Conservation (phyloP, 2,113 vertebrate genomes). For the Upupa epops region DNA sequence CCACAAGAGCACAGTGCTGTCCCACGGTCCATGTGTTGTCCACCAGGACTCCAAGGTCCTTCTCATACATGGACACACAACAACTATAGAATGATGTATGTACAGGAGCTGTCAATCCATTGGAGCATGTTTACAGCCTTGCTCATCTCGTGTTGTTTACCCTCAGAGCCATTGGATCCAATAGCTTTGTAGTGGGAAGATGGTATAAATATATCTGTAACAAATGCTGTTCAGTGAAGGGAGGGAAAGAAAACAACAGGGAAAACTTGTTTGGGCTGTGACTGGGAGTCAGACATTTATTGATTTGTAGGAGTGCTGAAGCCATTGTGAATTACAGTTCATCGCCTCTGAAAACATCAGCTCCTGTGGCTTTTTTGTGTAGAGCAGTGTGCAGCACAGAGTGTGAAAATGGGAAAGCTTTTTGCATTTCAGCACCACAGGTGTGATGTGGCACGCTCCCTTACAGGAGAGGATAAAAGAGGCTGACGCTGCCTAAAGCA, state of each 20-base stretch:
- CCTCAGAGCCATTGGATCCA: neutral
- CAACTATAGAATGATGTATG: neutral
- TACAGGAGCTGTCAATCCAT: neutral
- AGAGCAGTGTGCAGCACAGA: neutral
- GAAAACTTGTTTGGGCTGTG: neutral
- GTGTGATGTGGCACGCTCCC: accelerated
- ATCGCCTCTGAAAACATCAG: neutral
- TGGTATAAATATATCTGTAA: accelerated
- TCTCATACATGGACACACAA: neutral
- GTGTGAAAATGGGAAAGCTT: neutral
- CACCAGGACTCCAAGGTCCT: no score
- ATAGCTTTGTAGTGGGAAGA: neutral
- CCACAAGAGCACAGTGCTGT: no score
- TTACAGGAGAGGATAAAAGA: neutral
- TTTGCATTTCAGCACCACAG: accelerated
- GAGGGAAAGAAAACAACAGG: no score
- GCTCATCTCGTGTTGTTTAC: neutral
- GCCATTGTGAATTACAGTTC: accelerated
- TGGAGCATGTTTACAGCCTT: neutral
- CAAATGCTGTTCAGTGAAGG: neutral
- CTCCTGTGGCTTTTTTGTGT: neutral
- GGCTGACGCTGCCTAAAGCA: neutral
- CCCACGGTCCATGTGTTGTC: no score
- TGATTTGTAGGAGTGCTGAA: neutral
- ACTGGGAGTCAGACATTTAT: accelerated